phyloP scores from a whole-genome alignment of 1,140 invertebrate genomes.

The Drosophila sp. region DNA sequence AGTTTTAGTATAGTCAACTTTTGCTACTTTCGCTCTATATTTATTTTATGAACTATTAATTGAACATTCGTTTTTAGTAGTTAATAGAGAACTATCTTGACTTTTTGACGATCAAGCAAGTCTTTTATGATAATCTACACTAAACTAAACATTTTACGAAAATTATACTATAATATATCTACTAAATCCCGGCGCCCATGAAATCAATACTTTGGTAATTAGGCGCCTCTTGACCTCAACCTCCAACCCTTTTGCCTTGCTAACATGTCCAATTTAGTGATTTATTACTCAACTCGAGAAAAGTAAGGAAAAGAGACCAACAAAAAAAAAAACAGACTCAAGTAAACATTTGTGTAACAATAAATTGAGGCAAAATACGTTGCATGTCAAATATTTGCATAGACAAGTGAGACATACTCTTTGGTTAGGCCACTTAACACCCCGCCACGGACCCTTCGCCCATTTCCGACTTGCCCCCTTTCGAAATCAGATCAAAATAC shows the following conservation, averaged over 20 bases:
- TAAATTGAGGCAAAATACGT: constrained; percentile 10
- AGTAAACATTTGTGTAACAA: constrained; percentile 6
- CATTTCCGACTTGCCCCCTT: background rate
- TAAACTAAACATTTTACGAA: too few relatives aligned
- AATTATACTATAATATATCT: too few relatives aligned
- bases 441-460: background rate
- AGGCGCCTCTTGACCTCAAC: background rate
- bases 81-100: too few relatives aligned
- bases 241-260: constrained; percentile 3
- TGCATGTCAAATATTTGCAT: constrained; percentile 12
- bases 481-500: constrained; percentile 11
- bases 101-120: too few relatives aligned
- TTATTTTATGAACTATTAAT: too few relatives aligned
- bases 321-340: background rate
- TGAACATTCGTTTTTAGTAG: too few relatives aligned
- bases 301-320: background rate
- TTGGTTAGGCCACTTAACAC: constrained; percentile 7
- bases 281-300: constrained; percentile 5
- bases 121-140: too few relatives aligned
- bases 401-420: constrained; percentile 4
- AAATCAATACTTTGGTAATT: constrained; percentile 6
- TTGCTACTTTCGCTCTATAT: too few relatives aligned
- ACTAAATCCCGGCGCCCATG: background rate
- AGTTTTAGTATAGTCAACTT: too few relatives aligned
- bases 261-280: constrained; percentile 10